Conservation (phyloP, 2,797 vertebrate species). For the Tapirus indicus region DNA sequence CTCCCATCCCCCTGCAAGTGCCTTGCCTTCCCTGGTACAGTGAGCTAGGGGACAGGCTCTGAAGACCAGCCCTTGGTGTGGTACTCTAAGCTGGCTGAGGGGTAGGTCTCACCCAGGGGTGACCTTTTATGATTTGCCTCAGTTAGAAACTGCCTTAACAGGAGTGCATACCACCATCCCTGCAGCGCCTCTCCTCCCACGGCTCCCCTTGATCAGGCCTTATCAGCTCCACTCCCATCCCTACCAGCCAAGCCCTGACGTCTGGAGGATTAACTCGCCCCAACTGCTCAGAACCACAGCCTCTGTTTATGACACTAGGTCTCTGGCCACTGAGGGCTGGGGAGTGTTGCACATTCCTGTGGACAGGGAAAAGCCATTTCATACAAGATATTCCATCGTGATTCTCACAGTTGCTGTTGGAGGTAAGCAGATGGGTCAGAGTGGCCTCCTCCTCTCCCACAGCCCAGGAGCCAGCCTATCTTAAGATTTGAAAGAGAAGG, state of each 20-base stretch:
- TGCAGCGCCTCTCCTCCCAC: neutral
- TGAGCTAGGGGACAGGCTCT: neutral
- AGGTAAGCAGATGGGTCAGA: neutral
- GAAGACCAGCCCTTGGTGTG: neutral
- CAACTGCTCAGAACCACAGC: neutral
- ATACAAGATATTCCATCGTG: neutral
- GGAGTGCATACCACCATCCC: neutral
- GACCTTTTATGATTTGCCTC: neutral
- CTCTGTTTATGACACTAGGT: slow-evolving; percentile 63
- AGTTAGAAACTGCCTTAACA: neutral
- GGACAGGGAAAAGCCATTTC: slow-evolving; percentile 27
- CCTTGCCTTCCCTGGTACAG: neutral
- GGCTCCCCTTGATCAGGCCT: slow-evolving; percentile 15
- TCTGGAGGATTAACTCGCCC: slow-evolving; percentile 66
- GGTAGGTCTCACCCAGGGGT: neutral
- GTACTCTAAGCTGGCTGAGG: neutral
- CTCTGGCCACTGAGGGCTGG: neutral
- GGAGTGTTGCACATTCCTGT: slow-evolving; percentile 59
- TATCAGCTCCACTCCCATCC: slow-evolving; percentile 52
- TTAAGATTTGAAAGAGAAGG: slow-evolving; percentile 57
- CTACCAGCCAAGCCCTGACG: slow-evolving; percentile 27
- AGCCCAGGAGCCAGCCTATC: slow-evolving; percentile 16
- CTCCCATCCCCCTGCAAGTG: neutral
- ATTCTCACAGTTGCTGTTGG: slow-evolving; percentile 14
- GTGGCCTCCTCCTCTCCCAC: neutral